Evolutionary conservation across 2,113 vertebrate genomes (phyloP).

Genomic region (Seriola quinqueradiata): DNA sequence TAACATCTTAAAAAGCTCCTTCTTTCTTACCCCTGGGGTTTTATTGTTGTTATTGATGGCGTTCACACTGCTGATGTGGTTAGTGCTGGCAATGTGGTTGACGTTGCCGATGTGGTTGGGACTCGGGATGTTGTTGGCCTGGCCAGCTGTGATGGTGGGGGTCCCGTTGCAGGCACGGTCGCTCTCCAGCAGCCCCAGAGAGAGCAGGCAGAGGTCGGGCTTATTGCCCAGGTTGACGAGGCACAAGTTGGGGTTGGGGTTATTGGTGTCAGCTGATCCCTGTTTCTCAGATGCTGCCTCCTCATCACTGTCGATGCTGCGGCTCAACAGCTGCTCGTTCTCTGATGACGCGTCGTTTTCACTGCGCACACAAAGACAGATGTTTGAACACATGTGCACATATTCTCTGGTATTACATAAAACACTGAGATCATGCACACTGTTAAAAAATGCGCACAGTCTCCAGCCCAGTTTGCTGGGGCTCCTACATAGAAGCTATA

Average conservation of each 20-base stretch:
- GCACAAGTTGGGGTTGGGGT: conserved; percentile 60
- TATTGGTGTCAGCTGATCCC: conserved; percentile 78
- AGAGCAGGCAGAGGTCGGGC: conserved; percentile 92
- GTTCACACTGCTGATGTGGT: conserved; percentile 77
- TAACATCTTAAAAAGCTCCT: conserved; percentile 4
- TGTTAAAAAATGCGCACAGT: not conserved
- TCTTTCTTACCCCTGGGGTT: conserved; percentile 90
- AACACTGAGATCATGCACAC: not conserved
- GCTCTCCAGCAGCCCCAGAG: conserved; percentile 91
- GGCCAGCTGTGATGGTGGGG: conserved; percentile 56
- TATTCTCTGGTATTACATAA: not conserved
- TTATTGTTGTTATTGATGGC: conserved; percentile 86
- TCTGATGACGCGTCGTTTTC: conserved; percentile 98
- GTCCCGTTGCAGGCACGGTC: conserved; percentile 85
- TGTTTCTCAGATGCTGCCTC: conserved; percentile 94
- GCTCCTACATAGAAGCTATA: not conserved
- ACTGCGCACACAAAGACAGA: conserved; percentile 76
- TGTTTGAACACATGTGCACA: conserved; percentile 2
- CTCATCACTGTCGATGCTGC: conserved; percentile 97
- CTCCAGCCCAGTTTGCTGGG: not conserved
- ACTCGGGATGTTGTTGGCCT: conserved; percentile 68
- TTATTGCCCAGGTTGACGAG: conserved; percentile 77
- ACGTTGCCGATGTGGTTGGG: conserved; percentile 64
- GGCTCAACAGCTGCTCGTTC: conserved; percentile 95
- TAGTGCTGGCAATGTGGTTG: conserved; percentile 69